These are phyloP conservation scores for Nerophis ophidion DNA, from an alignment of 2,113 vertebrate genomes.

Conservation along the genomic window DNA sequence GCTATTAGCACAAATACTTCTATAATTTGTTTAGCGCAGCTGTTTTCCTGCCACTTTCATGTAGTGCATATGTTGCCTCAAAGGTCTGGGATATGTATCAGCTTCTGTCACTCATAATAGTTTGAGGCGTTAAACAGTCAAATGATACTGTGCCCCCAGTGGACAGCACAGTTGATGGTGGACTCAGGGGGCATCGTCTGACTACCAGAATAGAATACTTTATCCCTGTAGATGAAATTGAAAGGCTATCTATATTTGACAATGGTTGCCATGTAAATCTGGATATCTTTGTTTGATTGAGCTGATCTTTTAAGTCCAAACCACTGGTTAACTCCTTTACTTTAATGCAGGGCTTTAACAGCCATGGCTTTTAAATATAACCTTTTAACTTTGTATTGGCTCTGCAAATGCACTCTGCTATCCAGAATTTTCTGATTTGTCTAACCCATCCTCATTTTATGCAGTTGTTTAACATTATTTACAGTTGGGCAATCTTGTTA, in stretches of 20 bases:
- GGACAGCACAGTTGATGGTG: neutral
- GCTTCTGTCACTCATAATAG: constrained; percentile 10
- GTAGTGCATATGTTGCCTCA: constrained; percentile 3
- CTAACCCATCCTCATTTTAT: neutral
- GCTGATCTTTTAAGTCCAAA: constrained; percentile 11
- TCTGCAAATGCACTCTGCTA: too few relatives aligned
- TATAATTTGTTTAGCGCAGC: constrained; percentile 8
- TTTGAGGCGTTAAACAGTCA: constrained; percentile 13
- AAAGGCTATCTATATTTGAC: constrained; percentile 16
- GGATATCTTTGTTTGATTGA: constrained; percentile 14
- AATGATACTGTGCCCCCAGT: neutral
- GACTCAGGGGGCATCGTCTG: neutral
- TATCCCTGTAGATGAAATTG: neutral
- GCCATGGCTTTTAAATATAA: neutral
- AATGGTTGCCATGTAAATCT: constrained; percentile 19
- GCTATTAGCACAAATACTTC: neutral
- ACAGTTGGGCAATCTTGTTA: neutral
- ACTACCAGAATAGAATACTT: constrained; percentile 16
- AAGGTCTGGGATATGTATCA: neutral
- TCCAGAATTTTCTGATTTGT: neutral
- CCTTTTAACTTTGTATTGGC: neutral
- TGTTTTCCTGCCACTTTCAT: constrained; percentile 1
- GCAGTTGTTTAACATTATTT: neutral
- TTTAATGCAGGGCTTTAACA: neutral
- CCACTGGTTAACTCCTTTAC: neutral